Conservation (phyloP, 2,113 vertebrate species). For the Charadrius vociferus region DNA sequence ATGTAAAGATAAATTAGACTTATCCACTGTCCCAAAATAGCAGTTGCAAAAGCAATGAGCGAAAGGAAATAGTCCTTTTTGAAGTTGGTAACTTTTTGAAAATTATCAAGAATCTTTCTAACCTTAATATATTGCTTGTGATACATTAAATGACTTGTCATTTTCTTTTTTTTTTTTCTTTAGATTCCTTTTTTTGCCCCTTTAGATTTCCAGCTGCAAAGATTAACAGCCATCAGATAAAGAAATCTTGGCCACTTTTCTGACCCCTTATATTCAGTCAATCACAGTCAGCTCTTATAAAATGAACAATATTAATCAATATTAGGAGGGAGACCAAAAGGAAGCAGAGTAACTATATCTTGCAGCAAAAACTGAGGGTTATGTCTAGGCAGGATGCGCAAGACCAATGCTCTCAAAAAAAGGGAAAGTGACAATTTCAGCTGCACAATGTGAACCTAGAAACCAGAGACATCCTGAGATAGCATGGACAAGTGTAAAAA, state of each 20-base stretch:
- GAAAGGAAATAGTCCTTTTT: not conserved
- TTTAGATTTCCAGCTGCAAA: not conserved
- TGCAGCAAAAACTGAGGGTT: not conserved
- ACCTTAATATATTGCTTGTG: not conserved
- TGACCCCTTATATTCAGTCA: not conserved
- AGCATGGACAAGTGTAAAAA: not conserved
- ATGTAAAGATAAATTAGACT: not conserved
- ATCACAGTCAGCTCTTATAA: not conserved
- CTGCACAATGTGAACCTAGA: not conserved
- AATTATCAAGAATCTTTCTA: constrained; percentile 5
- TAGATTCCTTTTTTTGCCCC: not conserved
- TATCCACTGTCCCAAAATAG: not conserved
- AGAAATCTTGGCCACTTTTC: not conserved
- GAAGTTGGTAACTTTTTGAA: not conserved
- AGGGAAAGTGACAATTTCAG: not conserved
- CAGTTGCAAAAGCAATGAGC: not conserved
- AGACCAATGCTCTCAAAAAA: not conserved
- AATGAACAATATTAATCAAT: not conserved
- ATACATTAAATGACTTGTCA: not conserved
- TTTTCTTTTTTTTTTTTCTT: not conserved
- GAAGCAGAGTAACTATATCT: not conserved
- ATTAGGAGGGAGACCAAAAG: not conserved
- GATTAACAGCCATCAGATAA: not conserved
- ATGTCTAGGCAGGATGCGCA: not conserved
- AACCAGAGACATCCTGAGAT: not conserved